phyloP scores from a whole-genome alignment of 2,797 vertebrate genomes.

The Gymnodraco acuticeps region DNA sequence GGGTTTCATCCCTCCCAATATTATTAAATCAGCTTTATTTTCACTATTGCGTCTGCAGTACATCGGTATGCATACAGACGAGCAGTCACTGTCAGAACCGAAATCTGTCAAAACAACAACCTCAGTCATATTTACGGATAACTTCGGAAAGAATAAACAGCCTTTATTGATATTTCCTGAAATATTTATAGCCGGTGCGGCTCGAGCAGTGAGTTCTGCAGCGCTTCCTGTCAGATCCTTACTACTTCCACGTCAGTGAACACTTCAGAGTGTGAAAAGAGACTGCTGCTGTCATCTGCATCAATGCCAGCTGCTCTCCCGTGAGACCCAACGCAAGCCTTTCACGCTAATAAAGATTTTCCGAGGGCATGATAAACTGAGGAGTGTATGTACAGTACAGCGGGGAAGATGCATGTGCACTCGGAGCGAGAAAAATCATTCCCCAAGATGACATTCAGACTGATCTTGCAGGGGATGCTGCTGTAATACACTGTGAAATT shows the following conservation, averaged over 20 bases:
- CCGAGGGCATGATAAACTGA: constrained; percentile 80
- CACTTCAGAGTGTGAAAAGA: constrained; percentile 54
- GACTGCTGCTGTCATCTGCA: constrained; percentile 67
- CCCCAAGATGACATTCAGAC: constrained; percentile 81
- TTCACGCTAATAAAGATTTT: constrained; percentile 84
- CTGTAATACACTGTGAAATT: constrained; percentile 86
- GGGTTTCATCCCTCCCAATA: too few relatives aligned
- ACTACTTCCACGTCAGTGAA: constrained; percentile 71
- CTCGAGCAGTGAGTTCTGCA: constrained; percentile 52
- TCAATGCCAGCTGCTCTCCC: constrained; percentile 62
- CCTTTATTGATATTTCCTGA: constrained; percentile 74
- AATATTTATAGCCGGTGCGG: constrained; percentile 76
- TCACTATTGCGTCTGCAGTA: not conserved
- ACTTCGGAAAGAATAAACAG: constrained; percentile 70
- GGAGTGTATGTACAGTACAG: constrained; percentile 74
- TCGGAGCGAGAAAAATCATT: constrained; percentile 78
- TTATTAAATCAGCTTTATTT: not conserved
- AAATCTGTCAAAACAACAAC: constrained; percentile 72
- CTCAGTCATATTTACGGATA: constrained; percentile 69
- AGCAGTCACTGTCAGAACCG: constrained; percentile 55
- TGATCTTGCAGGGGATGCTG: constrained; percentile 79
- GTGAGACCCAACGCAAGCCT: constrained; percentile 65
- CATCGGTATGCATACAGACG: constrained; percentile 26
- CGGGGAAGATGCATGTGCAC: constrained; percentile 60
- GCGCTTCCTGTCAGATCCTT: constrained; percentile 65